phyloP scores from a whole-genome alignment of 1,140 invertebrate genomes.

The Drosophila virilis region DNA sequence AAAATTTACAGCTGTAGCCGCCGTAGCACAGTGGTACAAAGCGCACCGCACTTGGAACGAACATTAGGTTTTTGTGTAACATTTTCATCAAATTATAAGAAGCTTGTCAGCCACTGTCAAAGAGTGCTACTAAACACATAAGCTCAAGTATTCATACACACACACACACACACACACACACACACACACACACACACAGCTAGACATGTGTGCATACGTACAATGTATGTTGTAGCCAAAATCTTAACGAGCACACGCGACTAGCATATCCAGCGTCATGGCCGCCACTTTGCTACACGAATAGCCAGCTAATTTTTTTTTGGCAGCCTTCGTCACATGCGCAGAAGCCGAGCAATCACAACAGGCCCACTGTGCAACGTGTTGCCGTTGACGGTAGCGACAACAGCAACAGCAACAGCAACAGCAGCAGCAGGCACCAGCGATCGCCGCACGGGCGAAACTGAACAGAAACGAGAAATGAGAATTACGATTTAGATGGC shows the following conservation, averaged over 20 bases:
- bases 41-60: neutral
- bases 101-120: neutral
- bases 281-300: constrained; percentile 45
- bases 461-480: constrained; percentile 45
- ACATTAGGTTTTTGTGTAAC: neutral
- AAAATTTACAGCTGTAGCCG: constrained; percentile 79
- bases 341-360: constrained; percentile 36
- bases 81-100: neutral
- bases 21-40: constrained; percentile 62
- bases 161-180: neutral
- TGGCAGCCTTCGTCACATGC: constrained; percentile 70
- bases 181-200: neutral
- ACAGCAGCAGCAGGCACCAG: constrained; percentile 40
- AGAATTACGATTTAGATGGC: neutral
- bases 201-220: neutral
- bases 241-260: constrained; percentile 18
- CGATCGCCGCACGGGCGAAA: constrained; percentile 73
- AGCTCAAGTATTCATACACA: neutral
- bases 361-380: constrained; percentile 74
- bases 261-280: constrained; percentile 43
- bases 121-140: neutral
- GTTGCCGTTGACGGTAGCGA: constrained; percentile 73
- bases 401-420: constrained; percentile 48
- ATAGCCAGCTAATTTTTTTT: constrained; percentile 46
- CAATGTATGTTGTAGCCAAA: constrained; percentile 13